These are phyloP conservation scores for Metallyticus violacea DNA, from an alignment of 2,888 invertebrate genomes.

Conservation along the genomic window DNA sequence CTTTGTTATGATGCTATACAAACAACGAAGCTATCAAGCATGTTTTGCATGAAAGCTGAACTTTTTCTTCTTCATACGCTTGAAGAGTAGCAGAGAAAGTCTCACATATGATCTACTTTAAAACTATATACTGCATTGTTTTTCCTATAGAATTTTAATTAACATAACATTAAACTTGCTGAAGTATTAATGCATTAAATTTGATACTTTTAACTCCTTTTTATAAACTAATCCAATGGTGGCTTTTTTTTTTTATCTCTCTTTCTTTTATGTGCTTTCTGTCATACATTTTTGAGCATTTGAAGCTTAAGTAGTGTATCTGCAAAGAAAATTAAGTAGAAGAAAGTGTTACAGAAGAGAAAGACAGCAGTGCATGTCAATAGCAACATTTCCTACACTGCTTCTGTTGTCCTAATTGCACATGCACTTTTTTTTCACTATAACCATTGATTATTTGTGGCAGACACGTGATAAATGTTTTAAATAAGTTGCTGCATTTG, in stretches of 20 bases:
- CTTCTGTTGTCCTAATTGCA: too few species aligned
- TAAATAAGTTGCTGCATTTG: too few species aligned
- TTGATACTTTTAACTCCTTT: not conserved
- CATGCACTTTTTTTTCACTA: too few species aligned
- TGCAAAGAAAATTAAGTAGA: not conserved
- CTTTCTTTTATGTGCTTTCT: not conserved
- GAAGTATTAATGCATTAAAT: not conserved
- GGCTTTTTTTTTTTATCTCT: not conserved
- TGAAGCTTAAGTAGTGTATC: not conserved
- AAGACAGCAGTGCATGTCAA: too few species aligned
- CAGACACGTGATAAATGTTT: too few species aligned
- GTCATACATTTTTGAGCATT: not conserved
- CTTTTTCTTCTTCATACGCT: not conserved
- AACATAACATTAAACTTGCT: not conserved
- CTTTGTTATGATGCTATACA: constrained; percentile 5
- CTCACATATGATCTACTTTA: not conserved
- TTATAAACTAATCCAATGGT: not conserved
- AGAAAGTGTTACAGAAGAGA: not conserved
- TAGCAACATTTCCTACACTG: too few species aligned
- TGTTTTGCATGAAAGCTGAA: not conserved
- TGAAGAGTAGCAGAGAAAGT: not conserved
- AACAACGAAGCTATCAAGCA: not conserved
- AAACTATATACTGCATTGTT: not conserved
- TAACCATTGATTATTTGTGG: too few species aligned
- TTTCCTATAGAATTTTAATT: not conserved